These are phyloP conservation scores for Eudemis profundana DNA, from an alignment of 2,888 invertebrate species.

Conservation along the genomic window DNA sequence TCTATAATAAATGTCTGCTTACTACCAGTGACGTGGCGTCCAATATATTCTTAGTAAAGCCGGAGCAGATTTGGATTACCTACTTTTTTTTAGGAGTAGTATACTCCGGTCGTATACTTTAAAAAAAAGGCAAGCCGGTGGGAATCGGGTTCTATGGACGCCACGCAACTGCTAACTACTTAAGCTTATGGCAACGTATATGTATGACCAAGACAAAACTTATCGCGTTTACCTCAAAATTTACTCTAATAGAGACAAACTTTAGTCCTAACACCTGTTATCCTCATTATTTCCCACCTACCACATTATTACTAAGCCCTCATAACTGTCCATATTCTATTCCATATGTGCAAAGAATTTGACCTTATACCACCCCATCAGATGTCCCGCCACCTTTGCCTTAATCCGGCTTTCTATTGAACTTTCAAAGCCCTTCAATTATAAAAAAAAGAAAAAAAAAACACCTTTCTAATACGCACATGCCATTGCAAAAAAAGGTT, in stretches of 20 bases:
- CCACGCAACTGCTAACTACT: too few relatives aligned
- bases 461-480: conserved; percentile 47
- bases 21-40: too few relatives aligned
- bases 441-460: conserved; percentile 45
- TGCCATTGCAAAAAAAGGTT: conserved; percentile 42
- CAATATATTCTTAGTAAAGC: too few relatives aligned
- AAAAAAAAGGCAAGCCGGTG: too few relatives aligned
- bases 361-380: conserved; percentile 26
- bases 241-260: not conserved
- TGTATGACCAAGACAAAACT: too few relatives aligned
- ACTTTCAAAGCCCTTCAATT: conserved; percentile 50
- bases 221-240: too few relatives aligned
- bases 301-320: conserved; percentile 2
- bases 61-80: too few relatives aligned
- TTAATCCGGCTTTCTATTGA: conserved; percentile 42
- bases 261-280: conserved; percentile 5
- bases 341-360: conserved; percentile 28
- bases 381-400: conserved; percentile 43
- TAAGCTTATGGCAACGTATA: too few relatives aligned
- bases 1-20: too few relatives aligned
- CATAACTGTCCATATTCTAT: conserved; percentile 15
- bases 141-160: too few relatives aligned
- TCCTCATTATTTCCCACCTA: conserved; percentile 1
- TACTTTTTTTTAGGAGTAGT: too few relatives aligned
- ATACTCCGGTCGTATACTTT: too few relatives aligned